Percentiles rank a stretch among this genome's conserved stretches.
Evolutionary conservation across 2,888 invertebrate genomes (phyloP).

Genomic region (Ophioninae sp.): DNA sequence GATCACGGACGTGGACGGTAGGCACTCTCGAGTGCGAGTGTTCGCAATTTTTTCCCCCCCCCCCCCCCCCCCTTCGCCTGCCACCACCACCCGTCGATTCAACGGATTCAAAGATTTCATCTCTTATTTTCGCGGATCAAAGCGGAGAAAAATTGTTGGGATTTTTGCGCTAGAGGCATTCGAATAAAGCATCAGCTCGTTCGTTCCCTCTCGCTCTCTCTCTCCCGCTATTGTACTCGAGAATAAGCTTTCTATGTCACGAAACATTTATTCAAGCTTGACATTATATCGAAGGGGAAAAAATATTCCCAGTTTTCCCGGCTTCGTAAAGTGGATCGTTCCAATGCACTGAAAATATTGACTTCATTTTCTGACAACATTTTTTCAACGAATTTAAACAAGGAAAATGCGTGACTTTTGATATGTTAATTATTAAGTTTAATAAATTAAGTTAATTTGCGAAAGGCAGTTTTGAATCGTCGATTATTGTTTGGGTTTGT

Average conservation of each 20-base stretch:
- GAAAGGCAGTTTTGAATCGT: too few species aligned
- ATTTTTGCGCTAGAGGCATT: conserved; percentile 6
- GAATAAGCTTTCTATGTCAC: conserved; percentile 9
- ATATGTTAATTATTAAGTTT: not conserved
- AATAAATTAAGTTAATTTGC: not conserved
- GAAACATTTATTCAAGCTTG: conserved; percentile 10
- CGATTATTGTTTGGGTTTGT: too few species aligned
- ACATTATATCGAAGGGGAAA: not conserved
- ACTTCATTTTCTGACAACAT: not conserved
- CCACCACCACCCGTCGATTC: conserved; percentile 8
- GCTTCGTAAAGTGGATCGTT: not conserved
- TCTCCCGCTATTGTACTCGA: not conserved
- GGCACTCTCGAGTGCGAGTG: not conserved
- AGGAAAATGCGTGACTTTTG: not conserved
- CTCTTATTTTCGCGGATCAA: not conserved
- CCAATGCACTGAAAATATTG: not conserved
- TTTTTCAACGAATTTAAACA: not conserved
- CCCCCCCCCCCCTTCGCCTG: too few species aligned
- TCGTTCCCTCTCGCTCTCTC: not conserved
- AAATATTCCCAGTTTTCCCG: not conserved
- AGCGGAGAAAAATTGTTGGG: not conserved
- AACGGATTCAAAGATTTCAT: conserved; percentile 3
- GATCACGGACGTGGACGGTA: not conserved
- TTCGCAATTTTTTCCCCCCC: not conserved
- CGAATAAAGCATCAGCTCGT: not conserved